These are phyloP conservation scores for Macroglossus sobrinus DNA, from an alignment of 2,113 vertebrate species.

Conservation along the genomic window DNA sequence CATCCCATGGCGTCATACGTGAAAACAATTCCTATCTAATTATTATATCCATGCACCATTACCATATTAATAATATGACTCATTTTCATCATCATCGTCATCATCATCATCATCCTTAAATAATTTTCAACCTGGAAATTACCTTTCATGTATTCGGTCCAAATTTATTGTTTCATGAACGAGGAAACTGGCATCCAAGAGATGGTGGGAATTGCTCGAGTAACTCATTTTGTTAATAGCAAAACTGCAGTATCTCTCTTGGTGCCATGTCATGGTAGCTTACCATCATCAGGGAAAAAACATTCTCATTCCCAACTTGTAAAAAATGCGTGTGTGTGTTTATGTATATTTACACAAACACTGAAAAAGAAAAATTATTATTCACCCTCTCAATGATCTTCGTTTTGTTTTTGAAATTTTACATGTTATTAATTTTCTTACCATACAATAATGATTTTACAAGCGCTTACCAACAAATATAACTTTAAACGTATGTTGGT, in stretches of 20 bases:
- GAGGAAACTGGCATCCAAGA: neutral
- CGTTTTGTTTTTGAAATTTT: neutral
- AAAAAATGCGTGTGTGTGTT: neutral
- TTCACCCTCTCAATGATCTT: neutral
- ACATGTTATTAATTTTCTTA: neutral
- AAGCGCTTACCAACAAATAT: neutral
- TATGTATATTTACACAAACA: neutral
- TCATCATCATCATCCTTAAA: neutral
- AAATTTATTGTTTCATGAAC: neutral
- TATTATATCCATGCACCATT: neutral
- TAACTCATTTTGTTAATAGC: neutral
- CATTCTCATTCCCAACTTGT: neutral
- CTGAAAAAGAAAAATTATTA: neutral
- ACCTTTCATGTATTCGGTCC: neutral
- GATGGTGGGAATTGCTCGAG: no score
- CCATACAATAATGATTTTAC: slow-evolving; percentile 28
- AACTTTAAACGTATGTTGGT: neutral
- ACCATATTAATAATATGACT: neutral
- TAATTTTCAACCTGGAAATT: neutral
- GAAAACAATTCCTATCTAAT: neutral
- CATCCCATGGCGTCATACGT: no score
- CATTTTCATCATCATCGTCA: neutral
- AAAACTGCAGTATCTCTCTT: accelerated
- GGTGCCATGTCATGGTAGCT: neutral
- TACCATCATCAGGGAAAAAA: neutral